Base-by-base conservation (phyloP, 2,113 vertebrate species). In the Xenopus laevis region DNA sequence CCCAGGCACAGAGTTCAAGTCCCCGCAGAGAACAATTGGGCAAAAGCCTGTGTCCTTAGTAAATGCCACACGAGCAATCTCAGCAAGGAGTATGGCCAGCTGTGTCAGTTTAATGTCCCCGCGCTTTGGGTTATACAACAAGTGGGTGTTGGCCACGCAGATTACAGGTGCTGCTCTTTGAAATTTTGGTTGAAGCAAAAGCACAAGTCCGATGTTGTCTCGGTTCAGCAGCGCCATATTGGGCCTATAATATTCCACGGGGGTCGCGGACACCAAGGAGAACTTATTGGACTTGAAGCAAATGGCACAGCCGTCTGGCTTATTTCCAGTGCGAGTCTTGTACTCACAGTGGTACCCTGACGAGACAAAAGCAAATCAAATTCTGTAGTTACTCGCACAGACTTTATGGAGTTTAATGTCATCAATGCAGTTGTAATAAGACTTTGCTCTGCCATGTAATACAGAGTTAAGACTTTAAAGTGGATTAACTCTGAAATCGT, bases 81-180 rank as follows among this genome's bases (percentile, higher is more conserved):
- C 96, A 21, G 97, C 97, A 80, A 99, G 79, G 1, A 99, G 92
- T 83, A 99, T 89, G 10, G 96, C 96, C 81, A 99, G 80, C 66
- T 99, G 97, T 27, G 97, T 94, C 81, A 99, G 89, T 61, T 98
- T 99, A 82, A 99, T 91, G 81, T 99, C 97, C 0, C 97, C 97
- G 10, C 97, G 92, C 33, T 93, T 90, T 3, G 97, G 97, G 81
- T 99, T 99, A 79, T 95, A 99, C 15, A 99, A 85, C 8, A 99
- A 92, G 82, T 99, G 96, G 0, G 97, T 99, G 59, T 99, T 99
- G 81, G 96, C 97, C 20, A 99, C 81, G 7, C 96, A 99, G 78
- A 99, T 40, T 0, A 63, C 18, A 60, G 72, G 15, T 3, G 44
- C 71, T 11, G 7, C 75, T 13, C 78, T 27, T 17, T 81, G 73